phyloP scores from a whole-genome alignment of 2,797 vertebrate genomes.

The Alauda arvensis region DNA sequence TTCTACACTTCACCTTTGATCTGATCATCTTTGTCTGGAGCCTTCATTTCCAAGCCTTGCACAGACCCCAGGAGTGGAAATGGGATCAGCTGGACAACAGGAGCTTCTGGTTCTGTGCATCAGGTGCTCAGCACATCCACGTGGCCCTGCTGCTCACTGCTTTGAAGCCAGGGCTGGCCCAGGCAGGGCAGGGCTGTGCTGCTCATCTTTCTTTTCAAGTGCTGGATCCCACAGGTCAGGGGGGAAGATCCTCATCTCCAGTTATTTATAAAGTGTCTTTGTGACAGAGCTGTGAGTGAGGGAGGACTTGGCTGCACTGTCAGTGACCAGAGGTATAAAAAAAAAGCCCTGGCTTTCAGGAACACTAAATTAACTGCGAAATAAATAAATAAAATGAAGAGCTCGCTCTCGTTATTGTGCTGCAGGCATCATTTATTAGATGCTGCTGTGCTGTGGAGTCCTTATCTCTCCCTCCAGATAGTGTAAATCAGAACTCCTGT shows the following conservation, averaged over 20 bases:
- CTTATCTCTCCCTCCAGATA: conserved; percentile 68
- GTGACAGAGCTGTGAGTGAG: conserved; percentile 1
- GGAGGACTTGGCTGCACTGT: conserved; percentile 4
- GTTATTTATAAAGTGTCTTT: conserved; percentile 45
- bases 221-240: conserved; percentile 16
- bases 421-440: conserved; percentile 59
- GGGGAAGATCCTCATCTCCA: conserved; percentile 23
- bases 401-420: conserved; percentile 27
- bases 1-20: not conserved
- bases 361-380: conserved; percentile 52
- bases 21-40: not conserved
- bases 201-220: conserved; percentile 21
- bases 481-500: conserved; percentile 63
- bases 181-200: not conserved
- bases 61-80: not conserved
- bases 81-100: not conserved
- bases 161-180: not conserved
- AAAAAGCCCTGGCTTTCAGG: conserved; percentile 27
- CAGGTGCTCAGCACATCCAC: not conserved
- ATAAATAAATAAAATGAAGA: conserved; percentile 65
- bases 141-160: not conserved
- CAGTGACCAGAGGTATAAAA: conserved; percentile 3
- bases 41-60: not conserved
- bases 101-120: not conserved
- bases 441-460: conserved; percentile 37